Evolutionary conservation across 2,797 vertebrate species (phyloP), one percentile per base, ranked within the genome.

Genomic region (Mus caroli): DNA sequence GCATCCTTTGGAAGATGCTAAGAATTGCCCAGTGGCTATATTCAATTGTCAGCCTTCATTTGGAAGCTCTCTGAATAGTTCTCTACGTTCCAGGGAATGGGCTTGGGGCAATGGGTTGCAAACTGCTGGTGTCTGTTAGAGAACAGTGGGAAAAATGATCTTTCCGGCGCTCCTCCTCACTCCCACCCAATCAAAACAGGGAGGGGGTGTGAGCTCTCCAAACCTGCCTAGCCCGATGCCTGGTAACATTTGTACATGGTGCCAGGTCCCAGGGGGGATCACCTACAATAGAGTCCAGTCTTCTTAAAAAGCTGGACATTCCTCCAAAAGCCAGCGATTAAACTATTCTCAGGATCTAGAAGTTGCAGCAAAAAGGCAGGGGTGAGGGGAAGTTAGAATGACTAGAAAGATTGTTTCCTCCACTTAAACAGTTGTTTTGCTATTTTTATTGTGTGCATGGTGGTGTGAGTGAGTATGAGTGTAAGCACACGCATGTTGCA

Each of bases 1-100:
- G 52, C 95, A 83, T 94, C 94, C 93, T 92, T 79, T 97, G 86
- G 98, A 96, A 96, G 94, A 88, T 58, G 97, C 97, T 94, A 96
- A 96, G 92, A 97, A 88, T 97, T 92, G 97, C 95, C 97, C 93
- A 28, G 67, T 97, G 97, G 95, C 91, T 94, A 75, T 58, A 89
- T 88, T 87, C 95, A 97, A 97, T 96, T 97, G 96, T 97, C 98
- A 94, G 76, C n/a, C 82, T 96, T 94, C 82, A 73, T 76, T 54
- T 52, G 82, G 78, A 95, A 69, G 82, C 76, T 34, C 77, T 95
- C 90, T 97, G 96, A 98, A 97, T 54, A 88, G 90, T 92, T 97
- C 94, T 96, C 91, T 94, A 94, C 96, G 67, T 96, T 96, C 96
- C 82, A 94, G 95, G 94, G 89, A 95, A 56, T 95, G 92, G 43